Base-by-base conservation (phyloP, 1,140 invertebrate genomes). In the Amyelois transitella region DNA sequence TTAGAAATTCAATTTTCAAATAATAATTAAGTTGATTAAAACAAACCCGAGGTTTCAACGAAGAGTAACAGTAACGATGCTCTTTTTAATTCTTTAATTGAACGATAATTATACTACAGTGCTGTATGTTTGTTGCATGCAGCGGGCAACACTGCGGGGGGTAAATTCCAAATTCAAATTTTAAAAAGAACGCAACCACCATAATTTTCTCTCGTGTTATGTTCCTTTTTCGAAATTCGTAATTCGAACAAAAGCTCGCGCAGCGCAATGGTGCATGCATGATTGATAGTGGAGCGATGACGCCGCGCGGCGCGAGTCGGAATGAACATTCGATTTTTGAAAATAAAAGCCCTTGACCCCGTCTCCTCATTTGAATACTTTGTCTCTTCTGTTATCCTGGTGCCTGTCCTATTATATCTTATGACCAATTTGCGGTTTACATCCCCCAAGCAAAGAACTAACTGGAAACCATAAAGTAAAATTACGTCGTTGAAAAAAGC, bases 201-300 rank as follows among this genome's bases (percentile, higher is more conserved):
- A 79, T 82, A 81, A 82, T 81, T 85, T 85, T 79, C 69, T 70
- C 69, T 64, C 65, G 68, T 69, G 67, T 72, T 72, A 60, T 81
- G 72, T 78, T 77, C 77, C 69, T 86, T 84, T 86, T 82, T 83
- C 66, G 73, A 75, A 82, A 82, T 80, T 75, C 77, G 81, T 77
- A 81, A 78, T 79, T 80, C 73, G 76, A 82, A 86, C 80, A 78
- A 84, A 81, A 86, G 81, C 78, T 57, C 72, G 71, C 66, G 67
- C 75, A 66, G 72, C 72, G 73, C 82, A 86, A 82, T 80, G 81
- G 81, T 71, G 82, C 82, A 83, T 80, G 74, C 77, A 83, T 84
- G 81, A 86, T 86, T 83, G 83, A 86, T 86, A 74, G 79, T 75
- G 74, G 65, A 56, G 67, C 77, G 70, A 72, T 82, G 79, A 86